phyloP scores from a whole-genome alignment of 2,888 invertebrate genomes.

The Mesopsocus fuscifrons region DNA sequence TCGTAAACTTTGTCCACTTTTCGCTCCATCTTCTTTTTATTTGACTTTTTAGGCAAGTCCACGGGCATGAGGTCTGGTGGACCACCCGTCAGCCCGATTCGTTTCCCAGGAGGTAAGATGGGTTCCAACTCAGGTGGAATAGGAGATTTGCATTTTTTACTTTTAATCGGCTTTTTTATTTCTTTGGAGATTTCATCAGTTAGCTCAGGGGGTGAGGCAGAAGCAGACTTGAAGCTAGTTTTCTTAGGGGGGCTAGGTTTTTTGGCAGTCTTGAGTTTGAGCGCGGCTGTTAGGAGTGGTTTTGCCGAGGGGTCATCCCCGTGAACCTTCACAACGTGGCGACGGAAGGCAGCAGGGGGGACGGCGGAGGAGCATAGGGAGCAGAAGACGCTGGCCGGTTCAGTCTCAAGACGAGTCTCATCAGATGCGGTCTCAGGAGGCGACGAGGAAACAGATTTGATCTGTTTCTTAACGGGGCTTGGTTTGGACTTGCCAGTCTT shows the following conservation, averaged over 20 bases:
- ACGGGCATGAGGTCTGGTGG: slow-evolving; percentile 17
- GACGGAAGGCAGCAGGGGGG: background rate
- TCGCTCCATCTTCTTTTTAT: slow-evolving; percentile 27
- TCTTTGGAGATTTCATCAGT: background rate
- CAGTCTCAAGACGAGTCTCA: background rate
- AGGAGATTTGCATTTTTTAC: background rate
- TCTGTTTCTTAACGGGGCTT: slow-evolving; percentile 9
- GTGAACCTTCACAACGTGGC: background rate
- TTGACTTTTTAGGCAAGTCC: slow-evolving; percentile 12
- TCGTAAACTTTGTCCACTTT: slow-evolving; percentile 37
- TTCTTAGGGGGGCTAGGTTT: background rate
- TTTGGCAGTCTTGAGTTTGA: background rate
- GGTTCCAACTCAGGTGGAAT: slow-evolving; percentile 8
- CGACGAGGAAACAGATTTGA: background rate
- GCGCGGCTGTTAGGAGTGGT: too few relatives aligned
- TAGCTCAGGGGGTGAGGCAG: background rate
- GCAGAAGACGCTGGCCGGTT: background rate
- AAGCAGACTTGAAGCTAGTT: background rate
- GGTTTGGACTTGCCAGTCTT: slow-evolving; percentile 23
- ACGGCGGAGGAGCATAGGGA: background rate
- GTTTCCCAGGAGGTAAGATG: slow-evolving; percentile 22
- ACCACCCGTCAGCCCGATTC: slow-evolving; percentile 19
- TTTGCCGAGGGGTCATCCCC: background rate
- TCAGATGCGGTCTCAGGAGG: background rate
- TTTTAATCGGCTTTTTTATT: background rate